Base-by-base conservation (phyloP, 2,888 invertebrate genomes). In the Eumerus sabulonum region DNA sequence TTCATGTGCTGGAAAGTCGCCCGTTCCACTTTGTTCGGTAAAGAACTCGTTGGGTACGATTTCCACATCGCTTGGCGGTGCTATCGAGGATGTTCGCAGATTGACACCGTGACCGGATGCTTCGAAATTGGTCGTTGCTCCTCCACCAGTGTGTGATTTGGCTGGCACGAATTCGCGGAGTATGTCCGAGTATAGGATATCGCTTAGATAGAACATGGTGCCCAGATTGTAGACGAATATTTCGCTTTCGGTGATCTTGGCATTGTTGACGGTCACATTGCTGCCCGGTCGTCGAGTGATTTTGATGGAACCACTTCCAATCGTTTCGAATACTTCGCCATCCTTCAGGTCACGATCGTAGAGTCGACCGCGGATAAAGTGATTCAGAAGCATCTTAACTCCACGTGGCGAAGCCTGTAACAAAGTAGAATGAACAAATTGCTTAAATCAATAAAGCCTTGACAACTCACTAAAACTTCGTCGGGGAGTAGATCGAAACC, bases 211-310 rank as follows among this genome's bases (percentile, higher is more conserved):
- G 86, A 91, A 92, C 92, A 92, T 92, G 70, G 92, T 92, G 50
- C 92, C 92, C 82, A 92, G 85, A 85, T 92, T 92, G 86, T 92
- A 92, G 42, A 92, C 92, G 84, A 92, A 92, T 17, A 92, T 90
- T 86, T 92, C 92, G 83, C 91, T 91, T 85, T 92, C 91, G 16
- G 91, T 90, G 44, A 92, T 91, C 82, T 90, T 89, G 12, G 91
- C 92, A 79, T 91, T 90, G 84, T 92, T 92, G 5, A 92, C 89
- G 40, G 89, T 89, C 66, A 90, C 89, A 82, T 90, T 91, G 76
- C 87, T 87, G 48, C 86, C 85, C 11, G 86, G 86, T 82, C 88
- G 87, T 38, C 91, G 88, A 38, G 88, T 88, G 48, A 92, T 90
- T 82, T 89, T 88, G 48, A 92, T 88, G 9, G 90, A 90, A 42